These are phyloP conservation scores for Lymantria dispar DNA, from an alignment of 2,888 invertebrate genomes.

Conservation along the genomic window DNA sequence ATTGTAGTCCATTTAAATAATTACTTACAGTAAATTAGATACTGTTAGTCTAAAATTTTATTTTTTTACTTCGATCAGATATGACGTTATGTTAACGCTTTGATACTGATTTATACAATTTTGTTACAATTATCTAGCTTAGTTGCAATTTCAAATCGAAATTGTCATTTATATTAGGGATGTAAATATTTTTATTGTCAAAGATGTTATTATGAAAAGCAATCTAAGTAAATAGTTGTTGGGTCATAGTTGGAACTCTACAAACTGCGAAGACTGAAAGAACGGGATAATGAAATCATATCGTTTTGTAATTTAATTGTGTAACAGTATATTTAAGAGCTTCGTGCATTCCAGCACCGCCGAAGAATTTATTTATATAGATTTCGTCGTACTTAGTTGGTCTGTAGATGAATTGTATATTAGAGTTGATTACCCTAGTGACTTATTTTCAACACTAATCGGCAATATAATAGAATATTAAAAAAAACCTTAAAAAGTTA, in stretches of 20 bases:
- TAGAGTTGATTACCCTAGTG: constrained; percentile 31
- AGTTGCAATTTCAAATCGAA: constrained; percentile 54
- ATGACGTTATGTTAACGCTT: constrained; percentile 48
- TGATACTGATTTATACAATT: constrained; percentile 54
- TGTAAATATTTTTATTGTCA: constrained; percentile 63
- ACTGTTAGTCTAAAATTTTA: constrained; percentile 42
- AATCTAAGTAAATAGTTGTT: constrained; percentile 69
- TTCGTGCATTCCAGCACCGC: constrained; percentile 61
- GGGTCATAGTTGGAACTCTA: constrained; percentile 75
- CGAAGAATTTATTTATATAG: constrained; percentile 48
- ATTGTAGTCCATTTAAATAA: constrained; percentile 54
- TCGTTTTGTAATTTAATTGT: constrained; percentile 79
- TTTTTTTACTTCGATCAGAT: constrained; percentile 50
- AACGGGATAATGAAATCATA: constrained; percentile 78
- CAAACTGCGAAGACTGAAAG: constrained; percentile 80
- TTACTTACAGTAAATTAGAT: constrained; percentile 43
- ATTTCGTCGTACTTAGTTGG: constrained; percentile 43
- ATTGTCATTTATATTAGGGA: constrained; percentile 57
- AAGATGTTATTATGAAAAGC: constrained; percentile 59
- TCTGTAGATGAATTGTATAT: constrained; percentile 43
- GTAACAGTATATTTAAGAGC: constrained; percentile 71
- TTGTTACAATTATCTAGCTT: constrained; percentile 46
- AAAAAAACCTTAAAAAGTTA: background rate
- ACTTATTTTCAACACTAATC: constrained; percentile 6
- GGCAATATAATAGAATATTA: constrained; percentile 5